Evolutionary conservation across 2,888 invertebrate species (phyloP).

Genomic region (Luffia ferchaultella): DNA sequence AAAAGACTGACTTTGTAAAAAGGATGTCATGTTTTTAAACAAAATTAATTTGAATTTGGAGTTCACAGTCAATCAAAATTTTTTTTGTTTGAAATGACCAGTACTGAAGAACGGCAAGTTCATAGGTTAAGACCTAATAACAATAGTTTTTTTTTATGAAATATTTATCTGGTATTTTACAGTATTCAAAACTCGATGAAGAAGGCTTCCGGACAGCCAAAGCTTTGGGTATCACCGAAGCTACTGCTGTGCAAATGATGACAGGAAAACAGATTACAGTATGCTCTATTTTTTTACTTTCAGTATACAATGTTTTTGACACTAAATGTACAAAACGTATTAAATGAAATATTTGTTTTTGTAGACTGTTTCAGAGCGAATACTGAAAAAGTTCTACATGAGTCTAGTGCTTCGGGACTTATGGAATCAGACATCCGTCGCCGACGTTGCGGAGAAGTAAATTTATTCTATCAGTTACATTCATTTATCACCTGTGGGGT

Average conservation of each 20-base stretch:
- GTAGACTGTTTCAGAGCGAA: slow-evolving; percentile 65
- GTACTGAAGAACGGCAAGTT: no score
- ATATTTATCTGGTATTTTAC: no score
- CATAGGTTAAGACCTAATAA: no score
- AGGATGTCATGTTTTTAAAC: no score
- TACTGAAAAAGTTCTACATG: slow-evolving; percentile 83
- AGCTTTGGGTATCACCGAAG: slow-evolving; percentile 81
- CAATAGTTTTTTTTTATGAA: no score
- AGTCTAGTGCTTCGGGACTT: slow-evolving; percentile 86
- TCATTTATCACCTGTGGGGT: no score
- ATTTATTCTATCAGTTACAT: slow-evolving; percentile 11
- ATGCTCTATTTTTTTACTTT: slow-evolving; percentile 16
- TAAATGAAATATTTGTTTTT: background rate
- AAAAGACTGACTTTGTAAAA: no score
- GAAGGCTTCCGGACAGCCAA: slow-evolving; percentile 75
- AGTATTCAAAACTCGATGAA: slow-evolving; percentile 71
- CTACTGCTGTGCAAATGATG: slow-evolving; percentile 71
- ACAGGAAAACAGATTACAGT: slow-evolving; percentile 72
- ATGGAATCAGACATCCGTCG: slow-evolving; percentile 73
- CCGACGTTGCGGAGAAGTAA: slow-evolving; percentile 72
- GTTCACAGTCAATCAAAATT: no score
- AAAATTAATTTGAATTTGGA: no score
- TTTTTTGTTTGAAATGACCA: no score
- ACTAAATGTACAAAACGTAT: background rate
- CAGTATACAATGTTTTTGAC: background rate